Conservation (phyloP, 2,113 vertebrate genomes). For the Mustelus asterias region DNA sequence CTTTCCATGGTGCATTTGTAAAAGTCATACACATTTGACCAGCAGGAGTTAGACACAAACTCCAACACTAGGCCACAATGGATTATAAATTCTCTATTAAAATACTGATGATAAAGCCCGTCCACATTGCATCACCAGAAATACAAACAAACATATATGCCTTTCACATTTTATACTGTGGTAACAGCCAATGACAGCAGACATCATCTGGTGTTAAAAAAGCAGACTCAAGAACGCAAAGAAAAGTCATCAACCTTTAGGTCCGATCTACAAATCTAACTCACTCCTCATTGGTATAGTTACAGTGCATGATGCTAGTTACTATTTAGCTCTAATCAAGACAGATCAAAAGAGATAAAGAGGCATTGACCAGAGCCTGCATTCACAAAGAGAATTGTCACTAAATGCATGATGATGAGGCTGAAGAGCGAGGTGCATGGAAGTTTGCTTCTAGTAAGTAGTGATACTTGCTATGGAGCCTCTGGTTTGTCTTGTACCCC, state of each 20-base stretch:
- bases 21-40: not conserved
- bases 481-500: not conserved
- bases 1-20: too few relatives aligned
- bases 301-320: not conserved
- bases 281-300: not conserved
- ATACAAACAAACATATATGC: not conserved
- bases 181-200: not conserved
- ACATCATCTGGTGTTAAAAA: not conserved
- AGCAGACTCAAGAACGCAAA: not conserved
- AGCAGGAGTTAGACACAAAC: not conserved
- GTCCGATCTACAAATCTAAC: not conserved
- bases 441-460: not conserved
- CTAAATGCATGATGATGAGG: not conserved
- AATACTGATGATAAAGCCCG: not conserved
- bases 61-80: not conserved
- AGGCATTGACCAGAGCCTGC: not conserved
- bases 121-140: not conserved
- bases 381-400: not conserved
- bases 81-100: not conserved
- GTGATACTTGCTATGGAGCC: not conserved
- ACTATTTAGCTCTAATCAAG: not conserved
- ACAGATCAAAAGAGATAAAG: not conserved
- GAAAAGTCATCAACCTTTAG: not conserved
- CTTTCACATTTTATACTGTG: not conserved
- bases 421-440: not conserved